Evolutionary conservation across 2,888 invertebrate species (phyloP), one percentile per base, ranked within the genome.

Genomic region (Congeria kusceri): DNA sequence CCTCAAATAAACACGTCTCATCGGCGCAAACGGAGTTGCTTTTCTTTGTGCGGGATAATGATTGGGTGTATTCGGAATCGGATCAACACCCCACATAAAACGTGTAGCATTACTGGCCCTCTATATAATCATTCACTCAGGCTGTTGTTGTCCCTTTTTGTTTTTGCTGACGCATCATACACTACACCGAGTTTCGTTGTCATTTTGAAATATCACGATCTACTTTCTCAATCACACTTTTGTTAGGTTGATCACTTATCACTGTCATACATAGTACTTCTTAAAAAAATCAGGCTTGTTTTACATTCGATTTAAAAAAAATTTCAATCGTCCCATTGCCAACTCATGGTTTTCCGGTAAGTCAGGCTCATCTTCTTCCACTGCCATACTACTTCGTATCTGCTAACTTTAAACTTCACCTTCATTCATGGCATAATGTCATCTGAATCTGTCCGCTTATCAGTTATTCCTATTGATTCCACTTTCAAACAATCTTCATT

Each of bases 101-200:
- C 74, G 5, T 56, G 29, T 3, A 74, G 53, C 49, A 49, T 15
- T 15, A 49, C 49, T 18, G 49, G 49, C 5, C 49, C 49, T 20
- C 49, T 49, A 15, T 46, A 74, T 18, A 27, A 59, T 25, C 61
- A 74, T 1, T 74, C 67, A 59, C 68, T 74, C n/a, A 74, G 61
- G 39, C 74, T 74, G 20, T 20, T 29, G 32, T 74, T 47, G 11
- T 32, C 28, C 18, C n/a, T 1, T 32, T 25, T 18, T 47, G 49
- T 27, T 49, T 70, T 66, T 2, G 65, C 65, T 29, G 56, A 62
- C 20, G 46, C 64, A 23, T 64, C 47, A 46, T 64, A 64, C 9
- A 64, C 64, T n/a, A 64, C 44, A 3, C 32, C 32, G 5, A 29
- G 39, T 23, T 62, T 62, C 7, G 62, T 62, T 20, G 62, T 62